phyloP scores from a whole-genome alignment of 1,140 invertebrate species.

The Batillaria attramentaria region DNA sequence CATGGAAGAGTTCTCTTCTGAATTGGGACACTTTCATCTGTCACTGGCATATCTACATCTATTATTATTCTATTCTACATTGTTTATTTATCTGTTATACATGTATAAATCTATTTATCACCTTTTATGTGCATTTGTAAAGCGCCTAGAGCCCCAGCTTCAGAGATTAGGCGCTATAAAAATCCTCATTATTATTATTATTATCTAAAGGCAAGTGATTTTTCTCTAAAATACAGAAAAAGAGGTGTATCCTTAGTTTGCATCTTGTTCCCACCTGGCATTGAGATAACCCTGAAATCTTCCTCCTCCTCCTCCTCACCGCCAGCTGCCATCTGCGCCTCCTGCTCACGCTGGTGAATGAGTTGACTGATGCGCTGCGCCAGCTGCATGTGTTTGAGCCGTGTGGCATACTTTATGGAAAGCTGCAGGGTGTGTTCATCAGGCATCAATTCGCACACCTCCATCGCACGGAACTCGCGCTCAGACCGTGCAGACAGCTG shows the following conservation, averaged over 20 bases:
- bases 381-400: constrained; percentile 82
- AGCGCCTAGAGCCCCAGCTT: too few relatives aligned
- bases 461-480: constrained; percentile 87
- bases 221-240: neutral
- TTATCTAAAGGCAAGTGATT: too few relatives aligned
- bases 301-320: constrained; percentile 46
- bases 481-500: constrained; percentile 87
- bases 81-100: neutral
- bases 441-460: constrained; percentile 87
- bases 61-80: neutral
- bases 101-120: neutral
- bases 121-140: too few relatives aligned
- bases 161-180: too few relatives aligned
- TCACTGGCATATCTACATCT: neutral
- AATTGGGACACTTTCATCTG: too few relatives aligned
- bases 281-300: constrained; percentile 23
- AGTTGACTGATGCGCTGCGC: constrained; percentile 77
- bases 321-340: constrained; percentile 58
- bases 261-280: constrained; percentile 28
- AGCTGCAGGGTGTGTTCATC: constrained; percentile 84
- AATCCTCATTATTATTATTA: too few relatives aligned
- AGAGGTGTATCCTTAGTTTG: neutral
- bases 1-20: too few relatives aligned
- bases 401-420: constrained; percentile 89
- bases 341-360: constrained; percentile 58